phyloP scores from a whole-genome alignment of 2,113 vertebrate species.

The Amblyornis subalaris region DNA sequence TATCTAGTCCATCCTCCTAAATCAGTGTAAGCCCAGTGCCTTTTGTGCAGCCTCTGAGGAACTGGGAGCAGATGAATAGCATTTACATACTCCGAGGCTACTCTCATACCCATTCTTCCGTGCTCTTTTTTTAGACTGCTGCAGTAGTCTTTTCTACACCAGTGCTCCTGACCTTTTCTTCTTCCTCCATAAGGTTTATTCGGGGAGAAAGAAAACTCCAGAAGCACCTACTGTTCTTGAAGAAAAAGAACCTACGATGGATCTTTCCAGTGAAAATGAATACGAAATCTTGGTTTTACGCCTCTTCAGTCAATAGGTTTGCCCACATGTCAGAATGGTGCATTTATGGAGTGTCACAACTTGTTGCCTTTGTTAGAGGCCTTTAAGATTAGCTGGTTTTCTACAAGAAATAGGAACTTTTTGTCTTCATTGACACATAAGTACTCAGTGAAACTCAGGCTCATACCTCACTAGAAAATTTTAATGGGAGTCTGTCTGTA shows the following conservation, averaged over 20 bases:
- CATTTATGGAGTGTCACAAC: not conserved
- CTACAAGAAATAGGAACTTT: not conserved
- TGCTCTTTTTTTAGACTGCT: not conserved
- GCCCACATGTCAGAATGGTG: fast-evolving
- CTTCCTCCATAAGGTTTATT: not conserved
- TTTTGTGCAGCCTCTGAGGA: not conserved
- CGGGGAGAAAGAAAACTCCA: not conserved
- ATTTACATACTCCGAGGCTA: not conserved
- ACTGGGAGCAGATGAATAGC: not conserved
- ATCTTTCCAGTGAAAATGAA: not conserved
- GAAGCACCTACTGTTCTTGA: not conserved
- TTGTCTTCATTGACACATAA: not conserved
- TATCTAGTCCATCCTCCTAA: conserved; percentile 40
- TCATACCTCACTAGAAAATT: not conserved
- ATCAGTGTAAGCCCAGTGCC: not conserved
- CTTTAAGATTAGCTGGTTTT: not conserved
- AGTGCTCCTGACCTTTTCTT: not conserved
- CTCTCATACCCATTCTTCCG: not conserved
- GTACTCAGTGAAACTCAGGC: not conserved
- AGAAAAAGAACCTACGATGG: not conserved
- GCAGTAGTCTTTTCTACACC: not conserved
- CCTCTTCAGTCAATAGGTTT: not conserved
- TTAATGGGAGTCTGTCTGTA: not conserved
- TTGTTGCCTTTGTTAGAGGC: not conserved
- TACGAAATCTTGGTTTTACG: not conserved